Evolutionary conservation across 2,113 vertebrate genomes (phyloP).

Genomic region (Crocuta crocuta): DNA sequence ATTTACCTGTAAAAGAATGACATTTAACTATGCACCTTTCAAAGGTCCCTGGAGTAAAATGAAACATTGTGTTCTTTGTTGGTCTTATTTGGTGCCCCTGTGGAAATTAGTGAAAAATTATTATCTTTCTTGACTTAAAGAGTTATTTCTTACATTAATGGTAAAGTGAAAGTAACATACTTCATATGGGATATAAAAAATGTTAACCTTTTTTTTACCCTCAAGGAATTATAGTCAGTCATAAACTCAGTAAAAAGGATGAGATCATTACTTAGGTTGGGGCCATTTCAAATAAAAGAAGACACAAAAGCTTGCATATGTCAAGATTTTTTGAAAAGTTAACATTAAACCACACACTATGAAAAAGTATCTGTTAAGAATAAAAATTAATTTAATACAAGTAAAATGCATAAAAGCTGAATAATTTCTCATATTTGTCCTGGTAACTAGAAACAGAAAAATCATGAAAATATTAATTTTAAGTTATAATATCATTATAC

Average conservation of each 20-base stretch:
- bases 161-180: constrained; percentile 68
- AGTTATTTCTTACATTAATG: constrained; percentile 75
- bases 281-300: constrained; percentile 57
- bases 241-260: constrained; percentile 72
- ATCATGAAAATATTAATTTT: neutral
- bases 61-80: constrained; percentile 72
- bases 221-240: constrained; percentile 65
- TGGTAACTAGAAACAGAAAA: neutral
- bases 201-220: constrained; percentile 66
- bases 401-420: neutral
- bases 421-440: neutral
- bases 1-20: constrained; percentile 68
- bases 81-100: constrained; percentile 60
- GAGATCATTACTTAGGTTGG: constrained; percentile 66
- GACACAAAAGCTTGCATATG: constrained; percentile 29
- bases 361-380: neutral
- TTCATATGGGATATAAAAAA: constrained; percentile 67
- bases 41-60: constrained; percentile 66
- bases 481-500: neutral
- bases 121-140: constrained; percentile 71
- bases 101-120: constrained; percentile 73
- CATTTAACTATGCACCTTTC: constrained; percentile 66
- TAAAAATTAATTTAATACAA: no score
- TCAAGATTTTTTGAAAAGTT: constrained; percentile 57
- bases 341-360: constrained; percentile 12